phyloP scores from a whole-genome alignment of 2,888 invertebrate genomes.

The Subacronicta megacephala region DNA sequence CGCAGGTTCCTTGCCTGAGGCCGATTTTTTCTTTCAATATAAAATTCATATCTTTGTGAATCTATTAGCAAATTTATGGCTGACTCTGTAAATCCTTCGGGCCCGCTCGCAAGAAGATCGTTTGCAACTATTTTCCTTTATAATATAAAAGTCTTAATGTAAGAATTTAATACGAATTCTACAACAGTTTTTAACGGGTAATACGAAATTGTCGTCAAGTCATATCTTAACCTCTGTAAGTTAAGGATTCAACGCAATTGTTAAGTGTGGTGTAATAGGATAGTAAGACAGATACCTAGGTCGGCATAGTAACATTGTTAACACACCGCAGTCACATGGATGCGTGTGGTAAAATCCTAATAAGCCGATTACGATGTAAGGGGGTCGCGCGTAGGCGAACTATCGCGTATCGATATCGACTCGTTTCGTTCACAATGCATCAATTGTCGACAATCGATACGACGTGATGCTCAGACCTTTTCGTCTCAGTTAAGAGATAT shows the following conservation, averaged over 20 bases:
- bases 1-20: no score
- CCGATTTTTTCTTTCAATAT: no score
- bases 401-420: slow-evolving; percentile 72
- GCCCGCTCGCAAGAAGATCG: slow-evolving; percentile 3
- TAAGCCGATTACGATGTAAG: slow-evolving; percentile 86
- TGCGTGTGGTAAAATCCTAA: slow-evolving; percentile 83
- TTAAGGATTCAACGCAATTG: slow-evolving; percentile 15
- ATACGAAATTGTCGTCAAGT: background rate
- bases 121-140: background rate
- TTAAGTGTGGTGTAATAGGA: slow-evolving; percentile 27
- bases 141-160: no score
- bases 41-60: no score
- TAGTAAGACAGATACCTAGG: slow-evolving; percentile 50
- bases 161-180: no score
- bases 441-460: slow-evolving; percentile 81
- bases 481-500: slow-evolving; percentile 44
- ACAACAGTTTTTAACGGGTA: no score
- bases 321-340: slow-evolving; percentile 68
- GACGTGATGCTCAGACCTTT: slow-evolving; percentile 59
- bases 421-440: slow-evolving; percentile 74
- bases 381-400: slow-evolving; percentile 79
- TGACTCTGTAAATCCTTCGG: slow-evolving; percentile 19
- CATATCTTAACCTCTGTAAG: background rate
- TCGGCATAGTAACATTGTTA: slow-evolving; percentile 61
- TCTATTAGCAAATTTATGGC: slow-evolving; percentile 47